Base-by-base conservation (phyloP, 64 coral and sea anemone species). In the Stichodactyla helianthus region DNA sequence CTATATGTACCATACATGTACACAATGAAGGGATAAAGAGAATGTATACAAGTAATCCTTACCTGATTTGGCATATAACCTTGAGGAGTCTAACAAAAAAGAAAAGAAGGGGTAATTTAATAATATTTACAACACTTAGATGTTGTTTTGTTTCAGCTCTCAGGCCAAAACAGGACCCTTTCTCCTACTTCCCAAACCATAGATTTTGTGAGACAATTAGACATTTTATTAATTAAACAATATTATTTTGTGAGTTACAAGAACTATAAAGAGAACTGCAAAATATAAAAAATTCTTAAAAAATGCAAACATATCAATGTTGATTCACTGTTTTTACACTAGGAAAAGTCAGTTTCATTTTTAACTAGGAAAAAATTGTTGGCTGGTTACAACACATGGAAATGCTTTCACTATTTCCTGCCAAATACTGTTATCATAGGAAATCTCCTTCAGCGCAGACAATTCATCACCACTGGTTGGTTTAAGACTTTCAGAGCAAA, bases 11-110 rank as follows among this genome's bases (percentile, higher is more conserved):
- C 35, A 44, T 44, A 44, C 35, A 44, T 44, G 35, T 44, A 44
- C 0, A 44, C 35, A 44, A 2, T 35, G 31, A 35, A 44, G 35
- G 35, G 35, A 44, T 44, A 44, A 44, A 44, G 35, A 3, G 35
- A 44, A 44, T 44, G 1, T 44, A 44, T 1, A 44, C 23, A 58
- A 16, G 55, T 50, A 10, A 92, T 56, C 16, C 88, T 84, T 79
- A 95, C 93, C 79, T 95, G 89, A 79, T 91, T 91, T 14, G 89
- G 86, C 87, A 95, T 95, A 74, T 95, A 95, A 63, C 89, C 93
- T 92, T 95, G 93, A 83, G 93, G 93, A 77, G 93, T 88, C 93
- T 95, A 65, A 44, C 59, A 61, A 55, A 79, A 74, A 64, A 19
- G 78, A 31, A 2, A 82, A 31, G 53, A 8, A 20, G 35, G 35